phyloP scores from a whole-genome alignment of 2,888 invertebrate species.

The Cosmia trapezina region DNA sequence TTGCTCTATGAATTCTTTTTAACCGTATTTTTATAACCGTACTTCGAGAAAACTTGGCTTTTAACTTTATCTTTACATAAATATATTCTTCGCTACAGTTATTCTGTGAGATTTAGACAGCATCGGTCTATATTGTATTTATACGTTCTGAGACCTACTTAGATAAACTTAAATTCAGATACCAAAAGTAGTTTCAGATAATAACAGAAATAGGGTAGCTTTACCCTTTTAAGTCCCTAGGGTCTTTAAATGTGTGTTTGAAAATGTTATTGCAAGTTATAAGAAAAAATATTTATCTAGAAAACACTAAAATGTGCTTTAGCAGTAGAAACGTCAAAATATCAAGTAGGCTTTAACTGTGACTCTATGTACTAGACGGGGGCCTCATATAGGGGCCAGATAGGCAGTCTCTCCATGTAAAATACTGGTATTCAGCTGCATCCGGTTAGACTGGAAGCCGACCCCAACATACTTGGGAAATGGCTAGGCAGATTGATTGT shows the following conservation, averaged over 20 bases:
- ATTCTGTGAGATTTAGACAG: slow-evolving; percentile 15
- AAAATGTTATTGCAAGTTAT: neutral
- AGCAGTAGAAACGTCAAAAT: neutral
- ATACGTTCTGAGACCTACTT: neutral
- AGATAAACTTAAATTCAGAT: slow-evolving; percentile 16
- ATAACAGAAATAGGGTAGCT: neutral
- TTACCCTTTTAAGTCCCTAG: neutral
- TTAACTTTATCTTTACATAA: slow-evolving; percentile 34
- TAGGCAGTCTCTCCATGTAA: no score
- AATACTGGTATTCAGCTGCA: no score
- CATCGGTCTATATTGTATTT: slow-evolving; percentile 1
- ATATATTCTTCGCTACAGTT: slow-evolving; percentile 21
- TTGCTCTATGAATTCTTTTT: slow-evolving; percentile 50
- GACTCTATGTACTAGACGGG: neutral
- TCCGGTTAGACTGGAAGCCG: no score
- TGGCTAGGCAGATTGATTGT: no score
- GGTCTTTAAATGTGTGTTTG: neutral
- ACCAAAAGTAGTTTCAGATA: neutral
- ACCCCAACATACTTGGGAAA: no score
- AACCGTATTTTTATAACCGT: slow-evolving; percentile 42
- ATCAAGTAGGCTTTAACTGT: no score
- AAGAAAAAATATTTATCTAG: neutral
- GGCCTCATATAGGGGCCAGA: no score
- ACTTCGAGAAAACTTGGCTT: slow-evolving; percentile 21
- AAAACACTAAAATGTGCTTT: neutral